Conservation (phyloP, 2,888 invertebrate genomes). For the Cheilosia pagana region DNA sequence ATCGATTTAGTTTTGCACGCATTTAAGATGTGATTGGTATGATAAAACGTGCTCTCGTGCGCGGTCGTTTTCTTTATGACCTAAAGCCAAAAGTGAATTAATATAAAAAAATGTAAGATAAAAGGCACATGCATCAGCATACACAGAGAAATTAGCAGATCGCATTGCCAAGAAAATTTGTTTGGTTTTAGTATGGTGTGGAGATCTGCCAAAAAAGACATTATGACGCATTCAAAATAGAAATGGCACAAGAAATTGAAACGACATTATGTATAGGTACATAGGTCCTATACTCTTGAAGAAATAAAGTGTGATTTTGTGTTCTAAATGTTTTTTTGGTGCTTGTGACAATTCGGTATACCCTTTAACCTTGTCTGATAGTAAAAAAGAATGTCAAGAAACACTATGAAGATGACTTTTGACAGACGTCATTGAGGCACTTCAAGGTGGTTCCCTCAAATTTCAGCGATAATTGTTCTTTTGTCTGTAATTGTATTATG, state of each 20-base stretch:
- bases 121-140: not conserved
- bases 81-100: conserved; percentile 28
- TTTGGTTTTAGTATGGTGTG: conserved; percentile 30
- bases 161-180: conserved; percentile 47
- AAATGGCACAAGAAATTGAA: conserved; percentile 7
- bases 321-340: too few relatives aligned
- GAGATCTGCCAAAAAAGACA: conserved; percentile 48
- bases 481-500: too few relatives aligned
- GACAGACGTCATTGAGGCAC: too few relatives aligned
- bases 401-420: too few relatives aligned
- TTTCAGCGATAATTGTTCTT: too few relatives aligned
- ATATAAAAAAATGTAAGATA: not conserved
- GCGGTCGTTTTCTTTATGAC: conserved; percentile 13
- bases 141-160: conserved; percentile 2
- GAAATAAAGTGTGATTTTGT: too few relatives aligned
- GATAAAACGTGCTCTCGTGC: conserved; percentile 45
- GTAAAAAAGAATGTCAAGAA: too few relatives aligned
- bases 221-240: conserved; percentile 55
- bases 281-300: too few relatives aligned
- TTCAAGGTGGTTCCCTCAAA: too few relatives aligned
- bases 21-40: conserved; percentile 13
- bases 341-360: too few relatives aligned
- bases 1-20: conserved; percentile 42
- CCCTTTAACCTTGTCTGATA: too few relatives aligned
- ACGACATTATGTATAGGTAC: not conserved